These are phyloP conservation scores for Parnassius mnemosyne DNA, from an alignment of 2,888 invertebrate genomes.

Conservation along the genomic window DNA sequence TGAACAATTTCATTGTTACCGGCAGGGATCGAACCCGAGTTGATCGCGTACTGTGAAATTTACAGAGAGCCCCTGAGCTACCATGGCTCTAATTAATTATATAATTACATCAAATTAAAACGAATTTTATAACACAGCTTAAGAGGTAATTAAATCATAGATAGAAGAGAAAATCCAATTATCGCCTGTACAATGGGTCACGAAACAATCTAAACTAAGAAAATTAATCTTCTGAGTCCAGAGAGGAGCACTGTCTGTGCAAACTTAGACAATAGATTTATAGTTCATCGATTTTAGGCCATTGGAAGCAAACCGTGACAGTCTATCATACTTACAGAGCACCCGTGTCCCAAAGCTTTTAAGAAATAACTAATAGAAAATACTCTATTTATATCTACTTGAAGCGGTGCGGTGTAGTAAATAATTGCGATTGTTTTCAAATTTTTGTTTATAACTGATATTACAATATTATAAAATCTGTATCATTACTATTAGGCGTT, in stretches of 20 bases:
- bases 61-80: no score
- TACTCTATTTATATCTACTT: no score
- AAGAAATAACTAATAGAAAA: slow-evolving; percentile 13
- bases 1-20: no score
- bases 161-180: slow-evolving; percentile 78
- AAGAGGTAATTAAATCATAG: slow-evolving; percentile 75
- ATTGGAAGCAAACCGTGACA: slow-evolving; percentile 58
- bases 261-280: slow-evolving; percentile 80
- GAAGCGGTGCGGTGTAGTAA: no score
- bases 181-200: slow-evolving; percentile 79
- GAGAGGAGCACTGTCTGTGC: slow-evolving; percentile 73
- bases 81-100: no score
- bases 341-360: slow-evolving; percentile 28
- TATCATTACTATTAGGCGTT: no score
- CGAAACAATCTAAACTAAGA: slow-evolving; percentile 81
- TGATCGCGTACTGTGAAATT: no score
- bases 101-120: slow-evolving; percentile 26
- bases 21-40: no score
- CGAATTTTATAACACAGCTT: slow-evolving; percentile 52
- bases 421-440: no score
- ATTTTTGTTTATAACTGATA: no score
- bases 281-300: slow-evolving; percentile 77
- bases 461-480: no score
- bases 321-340: slow-evolving; percentile 40
- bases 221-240: slow-evolving; percentile 80